Evolutionary conservation across 2,113 vertebrate genomes (phyloP).

Genomic region (Dasyprocta punctata): DNA sequence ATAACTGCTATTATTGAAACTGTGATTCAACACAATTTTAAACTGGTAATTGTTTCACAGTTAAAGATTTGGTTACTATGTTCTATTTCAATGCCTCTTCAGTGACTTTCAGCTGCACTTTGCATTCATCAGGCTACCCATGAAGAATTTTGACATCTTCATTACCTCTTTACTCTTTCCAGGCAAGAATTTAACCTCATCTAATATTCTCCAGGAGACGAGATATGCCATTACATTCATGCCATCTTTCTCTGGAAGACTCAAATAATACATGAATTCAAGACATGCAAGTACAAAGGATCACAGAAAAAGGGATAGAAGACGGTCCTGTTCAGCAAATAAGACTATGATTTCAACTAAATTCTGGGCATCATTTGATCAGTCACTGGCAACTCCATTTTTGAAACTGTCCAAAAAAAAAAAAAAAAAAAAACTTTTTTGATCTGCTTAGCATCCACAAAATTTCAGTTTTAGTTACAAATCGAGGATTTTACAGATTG

Average conservation of each 20-base stretch:
- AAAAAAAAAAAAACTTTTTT: not conserved
- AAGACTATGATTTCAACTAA: not conserved
- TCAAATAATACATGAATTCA: not conserved
- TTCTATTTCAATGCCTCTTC: not conserved
- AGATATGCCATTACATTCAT: not conserved
- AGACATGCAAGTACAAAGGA: not conserved
- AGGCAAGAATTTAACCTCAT: not conserved
- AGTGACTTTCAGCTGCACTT: not conserved
- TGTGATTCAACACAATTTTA: not conserved
- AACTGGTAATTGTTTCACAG: not conserved
- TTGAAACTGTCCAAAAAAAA: not conserved
- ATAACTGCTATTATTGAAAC: not conserved
- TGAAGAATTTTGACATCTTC: not conserved
- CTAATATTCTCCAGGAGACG: not conserved
- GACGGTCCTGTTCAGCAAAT: not conserved
- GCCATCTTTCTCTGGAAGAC: not conserved
- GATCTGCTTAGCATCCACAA: not conserved
- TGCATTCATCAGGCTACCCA: not conserved
- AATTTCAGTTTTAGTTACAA: not conserved
- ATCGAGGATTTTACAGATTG: not conserved
- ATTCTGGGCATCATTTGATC: not conserved
- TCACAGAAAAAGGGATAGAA: not conserved
- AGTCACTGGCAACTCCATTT: not conserved
- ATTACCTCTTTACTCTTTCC: not conserved
- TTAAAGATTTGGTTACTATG: not conserved